phyloP scores from a whole-genome alignment of 1,140 invertebrate genomes.

The Monochamus saltuarius region DNA sequence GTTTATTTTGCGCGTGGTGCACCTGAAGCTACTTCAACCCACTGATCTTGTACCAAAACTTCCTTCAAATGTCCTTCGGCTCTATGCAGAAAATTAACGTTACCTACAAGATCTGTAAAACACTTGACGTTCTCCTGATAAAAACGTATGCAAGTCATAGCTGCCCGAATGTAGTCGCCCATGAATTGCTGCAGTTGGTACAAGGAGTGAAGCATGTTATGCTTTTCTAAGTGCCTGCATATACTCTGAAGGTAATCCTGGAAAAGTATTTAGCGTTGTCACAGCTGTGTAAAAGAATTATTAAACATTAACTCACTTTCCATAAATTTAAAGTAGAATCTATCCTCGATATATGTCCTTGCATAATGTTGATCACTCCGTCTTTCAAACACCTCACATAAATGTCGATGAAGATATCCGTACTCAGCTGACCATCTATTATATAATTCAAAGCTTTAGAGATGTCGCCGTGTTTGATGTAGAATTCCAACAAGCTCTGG shows the following conservation, averaged over 20 bases:
- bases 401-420: conserved; percentile 71
- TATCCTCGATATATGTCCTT: conserved; percentile 61
- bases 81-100: conserved; percentile 58
- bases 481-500: conserved; percentile 68
- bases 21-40: conserved; percentile 49
- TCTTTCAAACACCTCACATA: conserved; percentile 66
- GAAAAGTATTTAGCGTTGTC: conserved; percentile 28
- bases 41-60: conserved; percentile 52
- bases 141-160: conserved; percentile 72
- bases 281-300: neutral
- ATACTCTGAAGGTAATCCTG: conserved; percentile 64
- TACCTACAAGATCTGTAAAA: conserved; percentile 59
- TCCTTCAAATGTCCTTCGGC: conserved; percentile 65
- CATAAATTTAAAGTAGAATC: conserved; percentile 65
- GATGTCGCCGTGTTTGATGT: conserved; percentile 64
- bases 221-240: conserved; percentile 66
- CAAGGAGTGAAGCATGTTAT: conserved; percentile 63
- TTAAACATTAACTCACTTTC: conserved; percentile 57
- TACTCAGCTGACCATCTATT: conserved; percentile 62
- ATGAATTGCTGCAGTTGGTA: conserved; percentile 70
- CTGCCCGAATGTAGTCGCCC: conserved; percentile 68
- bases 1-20: neutral
- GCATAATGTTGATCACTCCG: conserved; percentile 61
- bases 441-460: conserved; percentile 63
- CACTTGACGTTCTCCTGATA: conserved; percentile 60